Evolutionary conservation across 2,797 vertebrate species (phyloP).

Genomic region (Psittacula derbiana): DNA sequence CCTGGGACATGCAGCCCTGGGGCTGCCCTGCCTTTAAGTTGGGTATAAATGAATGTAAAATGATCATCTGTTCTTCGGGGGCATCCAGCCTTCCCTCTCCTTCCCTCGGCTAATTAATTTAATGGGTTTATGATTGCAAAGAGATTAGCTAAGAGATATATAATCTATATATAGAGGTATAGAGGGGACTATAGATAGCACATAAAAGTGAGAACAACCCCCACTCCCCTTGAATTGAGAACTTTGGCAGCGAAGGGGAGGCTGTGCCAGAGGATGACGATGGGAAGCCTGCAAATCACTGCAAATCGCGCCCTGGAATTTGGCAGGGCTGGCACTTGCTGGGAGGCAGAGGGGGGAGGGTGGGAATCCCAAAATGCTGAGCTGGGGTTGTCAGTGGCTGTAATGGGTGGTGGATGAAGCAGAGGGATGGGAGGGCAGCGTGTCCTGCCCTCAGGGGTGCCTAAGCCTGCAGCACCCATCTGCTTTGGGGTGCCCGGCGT

Average conservation of each 20-base stretch:
- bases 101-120: conserved; percentile 69
- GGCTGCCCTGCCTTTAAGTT: background rate
- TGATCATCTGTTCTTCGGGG: background rate
- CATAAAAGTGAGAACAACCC: background rate
- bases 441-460: background rate
- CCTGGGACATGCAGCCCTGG: background rate
- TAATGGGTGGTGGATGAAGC: background rate
- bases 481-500: background rate
- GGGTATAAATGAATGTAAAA: background rate
- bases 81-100: background rate
- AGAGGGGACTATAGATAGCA: conserved; percentile 50
- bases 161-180: conserved; percentile 44
- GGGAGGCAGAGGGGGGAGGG: background rate
- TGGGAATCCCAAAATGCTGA: background rate
- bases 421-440: background rate
- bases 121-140: conserved; percentile 66
- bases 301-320: background rate
- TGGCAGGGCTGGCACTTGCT: background rate
- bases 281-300: background rate
- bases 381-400: background rate
- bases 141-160: conserved; percentile 55
- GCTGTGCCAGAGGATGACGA: background rate
- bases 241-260: background rate
- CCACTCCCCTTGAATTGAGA: background rate
- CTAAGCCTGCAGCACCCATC: background rate